These are phyloP conservation scores for Amaurobius ferox DNA, from an alignment of 2,888 invertebrate species.

Conservation along the genomic window DNA sequence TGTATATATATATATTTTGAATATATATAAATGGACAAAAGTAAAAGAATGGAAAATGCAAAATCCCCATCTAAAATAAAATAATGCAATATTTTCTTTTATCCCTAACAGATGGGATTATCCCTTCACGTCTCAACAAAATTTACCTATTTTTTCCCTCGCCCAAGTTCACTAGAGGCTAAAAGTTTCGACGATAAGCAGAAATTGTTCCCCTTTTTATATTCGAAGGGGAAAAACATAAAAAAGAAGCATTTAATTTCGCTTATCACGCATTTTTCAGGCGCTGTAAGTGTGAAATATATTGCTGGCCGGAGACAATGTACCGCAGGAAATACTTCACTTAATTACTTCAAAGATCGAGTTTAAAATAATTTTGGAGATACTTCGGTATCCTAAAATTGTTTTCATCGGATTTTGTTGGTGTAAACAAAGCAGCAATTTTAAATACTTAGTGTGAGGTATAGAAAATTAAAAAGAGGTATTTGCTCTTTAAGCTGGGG, in stretches of 20 bases:
- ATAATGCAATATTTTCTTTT: background rate
- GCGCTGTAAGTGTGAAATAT: background rate
- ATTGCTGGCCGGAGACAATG: background rate
- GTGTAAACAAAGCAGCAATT: background rate
- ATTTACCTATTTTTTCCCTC: background rate
- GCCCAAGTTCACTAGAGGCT: background rate
- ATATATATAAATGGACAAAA: too few species aligned
- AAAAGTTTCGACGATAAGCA: background rate
- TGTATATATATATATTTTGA: too few species aligned
- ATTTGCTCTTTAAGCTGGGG: background rate
- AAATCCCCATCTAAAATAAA: too few species aligned
- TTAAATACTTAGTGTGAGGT: background rate
- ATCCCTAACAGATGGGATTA: background rate
- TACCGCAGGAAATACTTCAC: background rate
- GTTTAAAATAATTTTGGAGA: background rate
- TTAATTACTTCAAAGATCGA: background rate
- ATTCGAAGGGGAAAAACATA: background rate
- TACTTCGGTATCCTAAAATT: background rate
- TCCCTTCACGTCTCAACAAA: background rate
- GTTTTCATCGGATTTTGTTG: background rate
- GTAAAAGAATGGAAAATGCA: too few species aligned
- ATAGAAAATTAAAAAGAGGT: background rate
- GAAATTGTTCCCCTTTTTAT: background rate
- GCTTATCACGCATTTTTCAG: constrained; percentile 14
- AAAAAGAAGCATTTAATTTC: background rate